Conservation (phyloP, 2,113 vertebrate species). For the Dicaeum eximium region DNA sequence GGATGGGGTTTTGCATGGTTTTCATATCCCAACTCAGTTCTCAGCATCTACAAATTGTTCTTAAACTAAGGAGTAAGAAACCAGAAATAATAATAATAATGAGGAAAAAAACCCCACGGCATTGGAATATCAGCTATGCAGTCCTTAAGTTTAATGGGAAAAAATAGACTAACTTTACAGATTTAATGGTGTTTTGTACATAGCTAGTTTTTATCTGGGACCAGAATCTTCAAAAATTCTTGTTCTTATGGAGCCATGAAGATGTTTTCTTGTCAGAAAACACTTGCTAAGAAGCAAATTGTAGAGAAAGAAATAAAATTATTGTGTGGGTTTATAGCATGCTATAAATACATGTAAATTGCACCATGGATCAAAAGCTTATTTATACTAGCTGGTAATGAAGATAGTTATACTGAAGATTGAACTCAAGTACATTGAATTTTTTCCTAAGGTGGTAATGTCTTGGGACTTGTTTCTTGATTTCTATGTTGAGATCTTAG, state of each 20-base stretch:
- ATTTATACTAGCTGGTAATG: slow-evolving; percentile 5
- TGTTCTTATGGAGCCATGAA: neutral
- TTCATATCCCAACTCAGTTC: neutral
- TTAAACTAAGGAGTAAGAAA: neutral
- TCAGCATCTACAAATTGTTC: neutral
- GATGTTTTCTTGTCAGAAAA: slow-evolving; percentile 24
- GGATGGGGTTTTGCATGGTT: neutral
- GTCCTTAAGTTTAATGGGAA: neutral
- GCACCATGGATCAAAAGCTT: slow-evolving; percentile 17
- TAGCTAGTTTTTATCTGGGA: neutral
- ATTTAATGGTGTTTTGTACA: neutral
- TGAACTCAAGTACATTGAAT: neutral
- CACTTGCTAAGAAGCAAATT: neutral
- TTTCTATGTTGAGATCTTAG: neutral
- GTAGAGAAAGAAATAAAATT: slow-evolving; percentile 20
- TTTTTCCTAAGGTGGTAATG: neutral
- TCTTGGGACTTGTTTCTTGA: neutral
- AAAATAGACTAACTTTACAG: neutral
- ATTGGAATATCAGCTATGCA: neutral
- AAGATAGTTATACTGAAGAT: neutral
- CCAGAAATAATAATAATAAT: neutral
- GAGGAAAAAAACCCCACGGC: neutral
- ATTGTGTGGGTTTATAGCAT: slow-evolving; percentile 35
- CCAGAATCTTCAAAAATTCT: neutral
- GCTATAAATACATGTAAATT: slow-evolving; percentile 20